Percentiles rank a stretch among this genome's conserved stretches.
phyloP scores from a whole-genome alignment of 53 echinoderm and acorn worm genomes.

The Holothuria scabra region DNA sequence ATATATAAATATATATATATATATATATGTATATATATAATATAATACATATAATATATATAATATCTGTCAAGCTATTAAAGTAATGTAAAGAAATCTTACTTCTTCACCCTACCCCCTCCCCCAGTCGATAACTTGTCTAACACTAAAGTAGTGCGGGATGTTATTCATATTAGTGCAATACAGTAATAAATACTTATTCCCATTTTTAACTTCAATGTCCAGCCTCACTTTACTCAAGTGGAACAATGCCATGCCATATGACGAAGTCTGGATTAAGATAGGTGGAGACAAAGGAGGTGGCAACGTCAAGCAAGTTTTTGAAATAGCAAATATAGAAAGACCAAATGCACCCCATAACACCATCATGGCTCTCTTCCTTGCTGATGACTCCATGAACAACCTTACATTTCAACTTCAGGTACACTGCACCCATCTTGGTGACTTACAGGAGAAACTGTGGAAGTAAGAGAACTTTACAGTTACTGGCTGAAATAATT shows the following conservation, averaged over 20 bases:
- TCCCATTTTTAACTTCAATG: no score
- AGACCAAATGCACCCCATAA: conserved; percentile 51
- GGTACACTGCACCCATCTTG: conserved; percentile 30
- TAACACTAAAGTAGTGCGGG: no score
- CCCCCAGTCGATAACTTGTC: no score
- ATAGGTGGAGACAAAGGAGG: conserved; percentile 55
- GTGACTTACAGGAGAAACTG: conserved; percentile 23
- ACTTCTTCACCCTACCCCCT: no score
- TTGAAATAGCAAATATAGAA: conserved; percentile 51
- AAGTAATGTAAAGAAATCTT: no score
- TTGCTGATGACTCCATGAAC: conserved; percentile 40
- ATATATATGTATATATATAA: no score
- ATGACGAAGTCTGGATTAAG: conserved; percentile 48
- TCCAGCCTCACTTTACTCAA: conserved; percentile 19
- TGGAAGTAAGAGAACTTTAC: conserved; percentile 32
- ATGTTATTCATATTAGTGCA: no score
- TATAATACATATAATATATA: no score
- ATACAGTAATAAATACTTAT: no score
- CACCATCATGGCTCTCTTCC: conserved; percentile 8
- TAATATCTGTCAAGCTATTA: no score
- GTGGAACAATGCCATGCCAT: not conserved
- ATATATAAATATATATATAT: no score
- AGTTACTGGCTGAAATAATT: not conserved
- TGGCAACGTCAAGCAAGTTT: conserved; percentile 59
- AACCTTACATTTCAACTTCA: conserved; percentile 47